Evolutionary conservation across 2,797 vertebrate genomes (phyloP), one percentile per base, ranked within the genome.

Genomic region (Sylvia borin): DNA sequence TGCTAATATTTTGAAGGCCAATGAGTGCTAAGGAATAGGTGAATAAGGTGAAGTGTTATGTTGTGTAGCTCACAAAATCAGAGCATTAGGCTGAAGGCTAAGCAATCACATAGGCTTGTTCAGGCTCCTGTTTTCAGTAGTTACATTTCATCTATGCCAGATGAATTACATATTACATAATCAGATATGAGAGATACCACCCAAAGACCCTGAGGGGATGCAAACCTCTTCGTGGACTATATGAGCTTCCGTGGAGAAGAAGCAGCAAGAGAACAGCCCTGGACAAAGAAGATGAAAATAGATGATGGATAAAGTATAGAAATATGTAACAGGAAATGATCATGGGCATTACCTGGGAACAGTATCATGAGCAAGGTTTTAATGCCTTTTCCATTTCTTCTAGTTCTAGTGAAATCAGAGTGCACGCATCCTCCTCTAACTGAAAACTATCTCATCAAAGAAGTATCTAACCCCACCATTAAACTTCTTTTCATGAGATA

Each of bases 1-100:
- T 82, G 64, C 60, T 83, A 94, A 77, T 14, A 61, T 81, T 83
- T 91, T 51, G 57, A 92, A 93, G 38, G 14, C 61, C 50, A 77
- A 43, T 1, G 5, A 66, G 31, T 89, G 34, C 55, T 89, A 50
- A 72, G 70, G 72, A 92, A 80, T 24, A 90, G 58, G 40, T 66
- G 47, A 86, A 81, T 48, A 92, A 90, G 58, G n/a, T n/a, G 47
- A 95, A 89, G 31, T 50, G 57, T 71, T 93, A 61, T 50, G 80
- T 48, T 0, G 0, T 27, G 43, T 18, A 75, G 43, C 26, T 60
- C 36, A 55, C 21, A 58, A 61, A 88, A 88, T 82, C 55, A 40
- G 42, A 75, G 27, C 2, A 1, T 25, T 47, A 74, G 40, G 31
- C 43, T 85, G 65, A 75, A 71, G 50, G 47, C 57, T 92, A 61